A percentile compares a stretch with the other conserved stretches of the same genome.
phyloP scores from a whole-genome alignment of 1,140 invertebrate genomes.

The Zaprionus nigranus region DNA sequence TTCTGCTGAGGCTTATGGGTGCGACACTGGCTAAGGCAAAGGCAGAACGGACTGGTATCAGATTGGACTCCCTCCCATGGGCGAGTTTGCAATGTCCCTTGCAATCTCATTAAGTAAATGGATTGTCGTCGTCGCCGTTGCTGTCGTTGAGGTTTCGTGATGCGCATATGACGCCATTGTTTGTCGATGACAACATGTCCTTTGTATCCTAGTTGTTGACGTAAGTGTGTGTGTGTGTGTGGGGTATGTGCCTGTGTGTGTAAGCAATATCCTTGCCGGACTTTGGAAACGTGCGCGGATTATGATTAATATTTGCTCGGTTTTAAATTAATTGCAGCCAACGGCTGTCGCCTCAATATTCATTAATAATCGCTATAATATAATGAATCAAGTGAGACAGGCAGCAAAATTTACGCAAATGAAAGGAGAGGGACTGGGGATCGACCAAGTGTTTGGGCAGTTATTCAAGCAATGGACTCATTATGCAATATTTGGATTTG shows the following conservation, averaged over 20 bases:
- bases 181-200: slow-evolving; percentile 26
- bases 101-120: slow-evolving; percentile 78
- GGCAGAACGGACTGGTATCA: not conserved
- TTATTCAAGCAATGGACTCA: slow-evolving; percentile 28
- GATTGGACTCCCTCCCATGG: not conserved
- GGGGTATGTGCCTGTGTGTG: not conserved
- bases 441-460: slow-evolving; percentile 15
- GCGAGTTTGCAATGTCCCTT: slow-evolving; percentile 67
- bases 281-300: slow-evolving; percentile 57
- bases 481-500: slow-evolving; percentile 22
- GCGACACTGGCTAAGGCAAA: not conserved
- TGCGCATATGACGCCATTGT: slow-evolving; percentile 76
- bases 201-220: slow-evolving; percentile 21
- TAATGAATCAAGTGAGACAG: slow-evolving; percentile 9
- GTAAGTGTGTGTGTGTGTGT: slow-evolving; percentile 9
- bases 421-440: no score
- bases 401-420: not conserved
- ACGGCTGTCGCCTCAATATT: slow-evolving; percentile 24
- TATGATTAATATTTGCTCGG: slow-evolving; percentile 77
- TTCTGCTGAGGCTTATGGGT: not conserved
- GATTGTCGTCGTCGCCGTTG: slow-evolving; percentile 61
- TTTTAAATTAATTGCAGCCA: slow-evolving; percentile 75
- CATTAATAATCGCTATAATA: slow-evolving; percentile 38
- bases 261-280: slow-evolving; percentile 36
- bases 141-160: slow-evolving; percentile 58